A percentile compares a stretch with the other conserved stretches of the same genome.
Conservation (phyloP, 2,888 invertebrate genomes). For the Notocelia uddmanniana region DNA sequence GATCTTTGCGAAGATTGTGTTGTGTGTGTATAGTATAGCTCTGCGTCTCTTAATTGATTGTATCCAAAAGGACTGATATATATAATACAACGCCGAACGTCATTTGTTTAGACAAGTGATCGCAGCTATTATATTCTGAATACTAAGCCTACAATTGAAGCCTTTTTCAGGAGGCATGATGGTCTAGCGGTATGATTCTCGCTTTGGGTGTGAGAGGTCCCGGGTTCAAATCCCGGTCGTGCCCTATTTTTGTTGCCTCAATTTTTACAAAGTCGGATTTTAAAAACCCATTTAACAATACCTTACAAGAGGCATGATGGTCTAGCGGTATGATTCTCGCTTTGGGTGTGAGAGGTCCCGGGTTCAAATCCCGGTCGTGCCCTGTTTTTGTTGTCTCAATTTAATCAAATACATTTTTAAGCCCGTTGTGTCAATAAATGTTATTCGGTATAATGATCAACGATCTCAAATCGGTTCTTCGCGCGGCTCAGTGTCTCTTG, state of each 20-base stretch:
- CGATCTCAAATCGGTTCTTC: too few species aligned
- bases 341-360: constrained; percentile 76
- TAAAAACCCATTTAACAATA: too few species aligned
- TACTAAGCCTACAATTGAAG: background rate
- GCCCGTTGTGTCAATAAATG: too few species aligned
- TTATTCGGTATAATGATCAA: too few species aligned
- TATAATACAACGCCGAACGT: background rate
- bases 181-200: constrained; percentile 62
- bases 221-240: constrained; percentile 81
- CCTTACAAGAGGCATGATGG: constrained; percentile 46
- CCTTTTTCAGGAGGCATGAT: constrained; percentile 34
- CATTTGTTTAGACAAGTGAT: background rate
- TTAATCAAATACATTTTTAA: too few species aligned
- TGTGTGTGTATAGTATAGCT: too few species aligned
- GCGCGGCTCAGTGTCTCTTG: too few species aligned
- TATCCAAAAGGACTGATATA: background rate
- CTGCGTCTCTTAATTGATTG: too few species aligned
- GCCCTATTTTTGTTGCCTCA: constrained; percentile 56
- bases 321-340: constrained; percentile 61
- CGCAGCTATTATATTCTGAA: background rate
- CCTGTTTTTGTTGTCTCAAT: constrained; percentile 59
- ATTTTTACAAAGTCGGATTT: too few species aligned
- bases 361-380: constrained; percentile 81
- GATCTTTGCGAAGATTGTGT: too few species aligned
- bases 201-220: constrained; percentile 74